These are phyloP conservation scores for Plagodis pulveraria DNA, from an alignment of 2,888 invertebrate genomes.

Conservation along the genomic window DNA sequence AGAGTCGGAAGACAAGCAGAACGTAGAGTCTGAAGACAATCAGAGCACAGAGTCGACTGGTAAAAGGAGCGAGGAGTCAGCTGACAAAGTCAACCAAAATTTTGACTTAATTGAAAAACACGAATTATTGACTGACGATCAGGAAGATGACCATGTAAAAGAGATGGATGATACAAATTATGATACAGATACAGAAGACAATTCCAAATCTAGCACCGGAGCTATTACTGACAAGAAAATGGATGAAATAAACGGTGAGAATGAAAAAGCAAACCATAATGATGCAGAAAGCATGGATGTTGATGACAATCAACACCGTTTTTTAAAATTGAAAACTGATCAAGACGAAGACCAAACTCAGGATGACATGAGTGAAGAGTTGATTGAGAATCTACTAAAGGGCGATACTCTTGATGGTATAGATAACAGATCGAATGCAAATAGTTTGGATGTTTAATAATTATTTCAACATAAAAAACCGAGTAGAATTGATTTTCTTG, in stretches of 20 bases:
- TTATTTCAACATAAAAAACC: constrained; percentile 5
- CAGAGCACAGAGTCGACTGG: neutral
- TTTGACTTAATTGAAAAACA: neutral
- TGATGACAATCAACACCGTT: constrained; percentile 23
- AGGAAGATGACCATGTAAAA: neutral
- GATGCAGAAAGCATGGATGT: constrained; percentile 20
- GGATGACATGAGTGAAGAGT: constrained; percentile 69
- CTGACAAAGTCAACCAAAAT: constrained; percentile 6
- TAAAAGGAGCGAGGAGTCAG: neutral
- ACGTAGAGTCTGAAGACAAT: neutral
- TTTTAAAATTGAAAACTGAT: constrained; percentile 18
- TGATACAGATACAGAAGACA: constrained; percentile 7
- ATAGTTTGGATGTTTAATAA: constrained; percentile 29
- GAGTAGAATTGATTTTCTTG: constrained; percentile 5
- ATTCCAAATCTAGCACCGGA: neutral
- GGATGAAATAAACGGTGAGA: constrained; percentile 19
- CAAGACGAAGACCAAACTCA: constrained; percentile 43
- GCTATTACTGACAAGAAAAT: neutral
- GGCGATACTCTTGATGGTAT: constrained; percentile 52
- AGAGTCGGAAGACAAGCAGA: constrained; percentile 1
- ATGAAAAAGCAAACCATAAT: constrained; percentile 19
- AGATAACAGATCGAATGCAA: constrained; percentile 23
- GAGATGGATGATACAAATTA: neutral
- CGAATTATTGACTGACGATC: neutral
- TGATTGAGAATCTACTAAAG: constrained; percentile 66